Base-by-base conservation (phyloP, 2,888 invertebrate genomes). In the Aleiodes testaceus region DNA sequence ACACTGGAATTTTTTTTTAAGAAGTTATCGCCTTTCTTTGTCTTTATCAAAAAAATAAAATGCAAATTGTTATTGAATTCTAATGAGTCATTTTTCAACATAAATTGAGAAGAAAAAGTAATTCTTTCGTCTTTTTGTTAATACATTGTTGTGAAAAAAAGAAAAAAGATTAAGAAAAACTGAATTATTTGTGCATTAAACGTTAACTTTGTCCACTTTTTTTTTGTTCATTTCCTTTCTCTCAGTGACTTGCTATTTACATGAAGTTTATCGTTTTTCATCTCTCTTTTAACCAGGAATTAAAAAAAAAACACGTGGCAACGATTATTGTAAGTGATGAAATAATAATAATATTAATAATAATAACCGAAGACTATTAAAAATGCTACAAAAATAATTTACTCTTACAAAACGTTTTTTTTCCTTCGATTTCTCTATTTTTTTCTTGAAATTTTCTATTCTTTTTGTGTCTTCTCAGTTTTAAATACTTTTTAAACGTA, bases 321-420 rank as follows among this genome's bases (percentile, higher is more conserved):
- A 63, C 47, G 22, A 63, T 63, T 45, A 63, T 22, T 44, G n/a
- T 12, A 44, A 16, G 36, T 18, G 42, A 42, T 16, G 14, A 36
- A 52, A 72, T 53, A 69, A 63, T 63, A 52, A 50, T 52, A 63
- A 59, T 69, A 11, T 18, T 30, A 59, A 69, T 64, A 52, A 70
- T 67, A 59, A 36, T 50, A 64, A 44, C 65, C 22, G 22, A 63
- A 65, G 22, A 72, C 78, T 74, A 72, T 76, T 72, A 77, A 79
- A 82, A 78, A 75, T 79, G 71, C 73, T 79, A 80, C 72, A 79
- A 81, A 82, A 82, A 78, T 79, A 82, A 79, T 80, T 80, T 79
- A 79, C 78, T 78, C 69, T 79, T 76, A 75, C 70, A 75, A 74
- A 76, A 72, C 75, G 73, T 73, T 70, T 70, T 64, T 70, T 36